Evolutionary conservation across 1,140 invertebrate species (phyloP), one percentile per base, ranked within the genome.

Genomic region (Drosophila tsacasi): DNA sequence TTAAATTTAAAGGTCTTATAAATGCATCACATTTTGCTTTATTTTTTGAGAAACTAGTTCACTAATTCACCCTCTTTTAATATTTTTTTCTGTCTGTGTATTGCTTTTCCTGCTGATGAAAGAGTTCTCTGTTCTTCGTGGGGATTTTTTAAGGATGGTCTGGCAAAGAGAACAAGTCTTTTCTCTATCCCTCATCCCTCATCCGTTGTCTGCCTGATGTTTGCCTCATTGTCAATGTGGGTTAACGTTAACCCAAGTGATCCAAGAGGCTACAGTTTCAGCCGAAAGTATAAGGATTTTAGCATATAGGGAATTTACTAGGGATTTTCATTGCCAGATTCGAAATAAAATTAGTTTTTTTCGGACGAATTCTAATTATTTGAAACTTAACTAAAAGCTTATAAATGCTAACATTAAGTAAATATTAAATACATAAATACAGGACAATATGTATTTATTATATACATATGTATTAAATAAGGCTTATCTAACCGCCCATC

Each of bases 171-270:
- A 55, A 68, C 39, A 40, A 55, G 39, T 75, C 47, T 50, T 37
- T 35, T 21, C 64, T 40, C 39, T 19, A 30, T 60, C 40, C 23
- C 30, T 46, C 21, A 30, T 60, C 40, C 23, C 30, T 46, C 21
- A 7, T 19, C 58, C 25, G 27, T 47, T 66, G 55, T 47, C 27
- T 75, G 50, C 62, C 23, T 49, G 47, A 49, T 58, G 59, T 62
- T 46, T 35, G 63, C 61, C 65, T 57, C 67, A 83, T 89, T 90
- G 79, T 85, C 85, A 79, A 90, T 85, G 81, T 90, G 81, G 85
- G 85, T 90, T 90, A 89, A 39, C 32, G 85, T 90, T 90, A 44
- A 90, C 85, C 81, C 71, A 80, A 78, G 78, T 81, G 71, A 73
- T 71, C 79, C 81, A 90, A 77, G 60, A 42, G 72, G 52, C 32